phyloP scores from a whole-genome alignment of 2,888 invertebrate species.

The Anticlea derivata region DNA sequence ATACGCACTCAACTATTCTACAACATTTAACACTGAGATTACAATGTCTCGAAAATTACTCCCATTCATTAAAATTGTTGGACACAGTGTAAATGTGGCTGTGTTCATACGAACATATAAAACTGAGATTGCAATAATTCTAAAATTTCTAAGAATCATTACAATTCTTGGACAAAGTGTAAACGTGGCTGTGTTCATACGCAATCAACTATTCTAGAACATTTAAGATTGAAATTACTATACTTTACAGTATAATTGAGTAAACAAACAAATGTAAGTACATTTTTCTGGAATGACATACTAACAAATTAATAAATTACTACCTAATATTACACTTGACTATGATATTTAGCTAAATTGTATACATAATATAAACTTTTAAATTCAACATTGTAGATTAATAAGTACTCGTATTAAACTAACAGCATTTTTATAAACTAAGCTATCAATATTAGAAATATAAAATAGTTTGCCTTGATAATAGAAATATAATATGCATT shows the following conservation, averaged over 20 bases:
- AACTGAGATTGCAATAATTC: no score
- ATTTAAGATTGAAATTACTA: no score
- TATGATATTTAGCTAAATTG: conserved; percentile 8
- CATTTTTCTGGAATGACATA: not conserved
- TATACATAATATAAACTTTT: conserved; percentile 25
- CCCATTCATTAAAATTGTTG: no score
- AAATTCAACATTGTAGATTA: conserved; percentile 21
- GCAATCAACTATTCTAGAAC: no score
- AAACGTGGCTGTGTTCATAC: no score
- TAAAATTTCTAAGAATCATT: no score
- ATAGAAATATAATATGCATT: conserved; percentile 19
- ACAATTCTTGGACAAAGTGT: not conserved
- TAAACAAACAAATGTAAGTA: conserved; percentile 4
- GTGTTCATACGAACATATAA: no score
- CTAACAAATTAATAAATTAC: not conserved
- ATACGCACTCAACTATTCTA: no score
- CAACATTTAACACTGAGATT: not conserved
- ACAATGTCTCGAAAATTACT: no score
- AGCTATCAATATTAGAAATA: not conserved
- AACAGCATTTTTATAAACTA: not conserved
- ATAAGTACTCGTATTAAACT: conserved; percentile 18
- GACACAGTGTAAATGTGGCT: no score
- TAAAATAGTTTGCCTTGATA: conserved; percentile 4
- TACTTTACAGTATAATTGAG: no score
- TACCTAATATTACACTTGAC: conserved; percentile 2